Evolutionary conservation across 2,113 vertebrate genomes (phyloP), one percentile per base, ranked within the genome.

Genomic region (Oreochromis tanganicae): DNA sequence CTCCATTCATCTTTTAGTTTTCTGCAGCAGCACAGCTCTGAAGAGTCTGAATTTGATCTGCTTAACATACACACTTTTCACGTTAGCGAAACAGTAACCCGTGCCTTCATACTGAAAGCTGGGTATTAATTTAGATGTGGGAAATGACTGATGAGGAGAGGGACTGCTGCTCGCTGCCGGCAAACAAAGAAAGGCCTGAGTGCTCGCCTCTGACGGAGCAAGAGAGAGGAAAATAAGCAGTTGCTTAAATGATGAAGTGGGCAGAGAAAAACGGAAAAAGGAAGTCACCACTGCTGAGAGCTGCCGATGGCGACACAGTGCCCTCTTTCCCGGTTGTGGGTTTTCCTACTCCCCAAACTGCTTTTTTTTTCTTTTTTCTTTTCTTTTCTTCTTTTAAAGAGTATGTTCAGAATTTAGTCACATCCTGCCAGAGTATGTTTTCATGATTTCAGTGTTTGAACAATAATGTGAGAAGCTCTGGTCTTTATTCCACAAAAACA

Each of bases 241-340:
- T 93, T 93, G 88, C 88, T 89, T 94, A 94, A 93, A 88, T 87
- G 89, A 90, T 91, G 95, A 93, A 91, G 87, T 89, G 84, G 91
- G 89, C 88, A 87, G 90, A 93, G 92, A 88, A 86, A 94, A 94
- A 91, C 59, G 92, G 95, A 95, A 94, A 96, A 91, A 91, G 92
- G 95, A 95, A 95, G 92, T 94, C 92, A 92, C 66, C 10, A 41
- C 89, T 90, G 86, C 86, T 85, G 59, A 66, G 87, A 27, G 5
- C 19, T 54, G 91, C 94, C 19, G 54, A 88, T 90, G 92, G 92
- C 89, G 90, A 91, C 94, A 94, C 91, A 91, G 91, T 94, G 93
- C 91, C 90, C 93, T 93, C 90, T 91, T 94, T 95, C 92, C 93
- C 61, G 34, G 71, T 66, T 88, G 83, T 84, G 87, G 91, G 85